These are phyloP conservation scores for Amphiduros pacificus DNA, from an alignment of 2,888 invertebrate genomes.

Conservation along the genomic window DNA sequence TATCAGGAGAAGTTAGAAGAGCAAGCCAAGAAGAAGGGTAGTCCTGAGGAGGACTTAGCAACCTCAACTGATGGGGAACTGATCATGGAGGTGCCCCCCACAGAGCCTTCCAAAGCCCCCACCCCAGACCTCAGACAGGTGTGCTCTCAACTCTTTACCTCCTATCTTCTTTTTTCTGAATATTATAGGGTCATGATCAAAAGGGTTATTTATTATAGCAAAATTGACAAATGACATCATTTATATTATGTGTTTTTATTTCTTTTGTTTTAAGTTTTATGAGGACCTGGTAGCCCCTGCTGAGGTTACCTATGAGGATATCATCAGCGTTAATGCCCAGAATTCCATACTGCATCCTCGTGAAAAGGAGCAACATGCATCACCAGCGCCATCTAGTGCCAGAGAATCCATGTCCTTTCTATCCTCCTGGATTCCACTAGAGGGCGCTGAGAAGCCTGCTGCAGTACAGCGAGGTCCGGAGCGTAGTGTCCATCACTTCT, in stretches of 20 bases:
- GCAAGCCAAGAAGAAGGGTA: not conserved
- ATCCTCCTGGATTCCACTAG: conserved; percentile 45
- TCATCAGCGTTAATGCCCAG: conserved; percentile 45
- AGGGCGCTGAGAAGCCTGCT: not conserved
- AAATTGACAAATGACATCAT: too few species aligned
- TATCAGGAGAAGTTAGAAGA: not conserved
- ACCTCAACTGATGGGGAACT: too few species aligned
- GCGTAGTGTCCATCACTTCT: conserved; percentile 52
- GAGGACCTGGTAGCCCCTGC: conserved; percentile 44
- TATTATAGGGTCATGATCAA: too few species aligned
- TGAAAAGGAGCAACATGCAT: too few species aligned
- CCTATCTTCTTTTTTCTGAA: too few species aligned
- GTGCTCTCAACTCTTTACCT: too few species aligned
- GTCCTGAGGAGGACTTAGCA: not conserved
- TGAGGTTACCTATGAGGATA: conserved; percentile 46
- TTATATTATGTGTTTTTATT: too few species aligned
- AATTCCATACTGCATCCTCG: not conserved
- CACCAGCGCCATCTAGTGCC: too few species aligned
- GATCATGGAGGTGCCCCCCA: not conserved
- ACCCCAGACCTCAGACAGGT: conserved; percentile 14
- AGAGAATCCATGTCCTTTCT: conserved; percentile 37
- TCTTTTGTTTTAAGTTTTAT: conserved; percentile 38
- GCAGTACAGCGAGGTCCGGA: conserved; percentile 15
- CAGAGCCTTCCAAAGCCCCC: not conserved
- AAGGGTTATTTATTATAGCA: too few species aligned